phyloP scores from a whole-genome alignment of 2,113 vertebrate genomes.

The Nansenia antarctica region DNA sequence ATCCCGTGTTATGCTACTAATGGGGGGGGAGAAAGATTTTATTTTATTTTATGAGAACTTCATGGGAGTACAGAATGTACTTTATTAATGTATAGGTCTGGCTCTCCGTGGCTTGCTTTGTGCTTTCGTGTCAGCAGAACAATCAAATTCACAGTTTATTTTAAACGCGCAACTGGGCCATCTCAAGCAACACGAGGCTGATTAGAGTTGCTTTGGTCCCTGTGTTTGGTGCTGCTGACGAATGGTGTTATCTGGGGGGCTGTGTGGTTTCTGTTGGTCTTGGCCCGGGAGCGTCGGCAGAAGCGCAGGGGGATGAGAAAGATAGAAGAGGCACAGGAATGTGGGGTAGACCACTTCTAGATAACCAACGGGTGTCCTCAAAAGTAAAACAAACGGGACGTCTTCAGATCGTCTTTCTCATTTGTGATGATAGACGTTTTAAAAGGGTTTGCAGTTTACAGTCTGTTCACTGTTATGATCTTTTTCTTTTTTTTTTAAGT shows the following conservation, averaged over 20 bases:
- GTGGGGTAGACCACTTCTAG: conserved; percentile 30
- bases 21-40: too few species aligned
- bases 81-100: too few species aligned
- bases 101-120: neutral
- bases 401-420: neutral
- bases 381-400: conserved; percentile 11
- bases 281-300: conserved; percentile 47
- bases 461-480: too few species aligned
- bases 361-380: conserved; percentile 36
- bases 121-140: neutral
- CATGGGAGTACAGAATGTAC: too few species aligned
- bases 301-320: conserved; percentile 39
- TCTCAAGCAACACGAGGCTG: conserved; percentile 32
- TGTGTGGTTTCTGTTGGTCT: conserved; percentile 47
- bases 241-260: conserved; percentile 48
- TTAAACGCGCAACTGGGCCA: conserved; percentile 27
- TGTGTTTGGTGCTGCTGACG: conserved; percentile 51
- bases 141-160: neutral
- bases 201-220: conserved; percentile 42
- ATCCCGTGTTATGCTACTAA: too few species aligned
- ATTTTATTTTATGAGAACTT: too few species aligned
- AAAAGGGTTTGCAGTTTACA: too few species aligned
- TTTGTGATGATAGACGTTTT: neutral
- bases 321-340: conserved; percentile 58
- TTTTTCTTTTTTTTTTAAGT: too few species aligned